Evolutionary conservation across 2,113 vertebrate species (phyloP), one percentile per base, ranked within the genome.

Genomic region (Leucosticte australis): DNA sequence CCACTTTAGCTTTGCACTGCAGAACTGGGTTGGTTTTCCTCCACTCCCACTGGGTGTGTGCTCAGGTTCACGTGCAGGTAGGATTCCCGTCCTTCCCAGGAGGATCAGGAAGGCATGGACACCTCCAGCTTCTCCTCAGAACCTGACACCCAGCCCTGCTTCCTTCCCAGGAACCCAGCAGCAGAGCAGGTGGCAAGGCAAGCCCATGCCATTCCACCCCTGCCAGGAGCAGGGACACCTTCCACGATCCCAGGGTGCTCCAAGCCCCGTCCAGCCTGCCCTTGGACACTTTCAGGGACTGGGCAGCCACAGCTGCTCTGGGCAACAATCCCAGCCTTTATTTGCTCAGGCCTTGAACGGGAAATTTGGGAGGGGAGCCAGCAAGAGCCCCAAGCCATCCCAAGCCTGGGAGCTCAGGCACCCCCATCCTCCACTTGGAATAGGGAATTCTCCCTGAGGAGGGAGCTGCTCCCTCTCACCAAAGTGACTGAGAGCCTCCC

Each of bases 381-480:
- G 26, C 0, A 0, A 59, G 39, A 91, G 30, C 33, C 57, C 52
- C 77, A 78, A 23, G 11, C 12, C 82, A 63, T 27, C 57, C 60
- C 81, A 78, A 27, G 15, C 12, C 78, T 55, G n/a, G 24, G 2
- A 37, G 26, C 0, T 16, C 0, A 0, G 20, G 9, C 4, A 6
- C 24, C 70, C 4, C 21, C 31, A 6, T 69, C 49, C 56, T 73
- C 30, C 4, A 1, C 9, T 1, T 2, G 6, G 52, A 2, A 20
- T 0, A 2, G 9, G 3, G 30, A 49, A 33, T 2, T 5, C 3
- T 1, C 6, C 2, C 19, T 2, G 13, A 59, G 44, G 4, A 64
- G 8, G 35, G 11, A 49, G 22, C 35, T 5, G 24, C 55, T 91
- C 27, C 56, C 33, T n/a, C 35, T 15, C 53, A 18, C 30, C 21